phyloP scores from a whole-genome alignment of 2,113 vertebrate genomes.

The Salvelinus namaycush region DNA sequence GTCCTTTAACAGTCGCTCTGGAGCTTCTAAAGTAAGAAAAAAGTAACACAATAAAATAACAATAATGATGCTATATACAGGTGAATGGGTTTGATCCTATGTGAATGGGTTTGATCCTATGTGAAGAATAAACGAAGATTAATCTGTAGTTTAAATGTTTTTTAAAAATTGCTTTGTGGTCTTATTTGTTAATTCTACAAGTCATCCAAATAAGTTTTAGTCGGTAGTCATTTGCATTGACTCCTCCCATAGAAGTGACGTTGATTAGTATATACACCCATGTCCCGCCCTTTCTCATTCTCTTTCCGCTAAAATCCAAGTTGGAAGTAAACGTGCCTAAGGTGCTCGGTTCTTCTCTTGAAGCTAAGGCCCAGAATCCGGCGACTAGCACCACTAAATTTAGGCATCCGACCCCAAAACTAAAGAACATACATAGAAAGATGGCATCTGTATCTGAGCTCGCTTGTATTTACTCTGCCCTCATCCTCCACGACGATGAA shows the following conservation, averaged over 20 bases:
- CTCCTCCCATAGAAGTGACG: conserved; percentile 31
- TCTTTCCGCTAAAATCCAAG: conserved; percentile 55
- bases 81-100: too few species aligned
- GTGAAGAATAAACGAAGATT: neutral
- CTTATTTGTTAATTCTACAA: neutral
- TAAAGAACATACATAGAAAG: conserved; percentile 39
- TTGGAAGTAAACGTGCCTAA: conserved; percentile 67
- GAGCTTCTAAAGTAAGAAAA: too few species aligned
- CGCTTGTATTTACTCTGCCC: conserved; percentile 95
- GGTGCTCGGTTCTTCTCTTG: conserved; percentile 90
- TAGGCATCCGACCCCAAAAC: conserved; percentile 73
- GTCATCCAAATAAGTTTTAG: too few species aligned
- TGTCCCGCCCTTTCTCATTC: accelerated
- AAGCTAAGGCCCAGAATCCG: conserved; percentile 94
- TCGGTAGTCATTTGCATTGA: conserved; percentile 7
- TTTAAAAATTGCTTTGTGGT: too few species aligned
- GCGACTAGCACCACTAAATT: conserved; percentile 88
- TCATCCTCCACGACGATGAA: conserved; percentile 96
- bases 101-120: too few species aligned
- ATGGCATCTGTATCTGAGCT: conserved; percentile 97
- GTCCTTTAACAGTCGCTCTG: too few species aligned
- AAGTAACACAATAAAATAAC: too few species aligned
- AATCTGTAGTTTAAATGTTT: neutral
- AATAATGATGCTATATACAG: too few species aligned
- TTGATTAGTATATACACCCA: conserved; percentile 32